Base-by-base conservation (phyloP, 2,797 vertebrate genomes). In the Choloepus didactylus region DNA sequence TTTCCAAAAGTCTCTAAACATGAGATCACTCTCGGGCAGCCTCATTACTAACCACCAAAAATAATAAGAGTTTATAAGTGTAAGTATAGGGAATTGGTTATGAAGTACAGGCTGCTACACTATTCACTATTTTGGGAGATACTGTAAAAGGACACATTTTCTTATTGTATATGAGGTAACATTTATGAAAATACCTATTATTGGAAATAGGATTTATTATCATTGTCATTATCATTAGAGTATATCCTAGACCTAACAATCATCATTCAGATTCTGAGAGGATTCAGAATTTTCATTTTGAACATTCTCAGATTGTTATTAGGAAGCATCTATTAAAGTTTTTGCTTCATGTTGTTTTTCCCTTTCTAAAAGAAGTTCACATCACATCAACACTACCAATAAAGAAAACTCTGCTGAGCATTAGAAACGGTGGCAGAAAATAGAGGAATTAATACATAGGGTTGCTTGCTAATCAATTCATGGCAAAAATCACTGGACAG, bases 1-100 rank as follows among this genome's bases (percentile, higher is more conserved):
- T 80, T 95, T 76, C 62, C 29, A 76, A 64, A 92, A 87, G 66
- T 64, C 46, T 92, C 82, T 90, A 80, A 75, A 84, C 5, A 51
- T n/a, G 72, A 90, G 25, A 19, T 79, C 41, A 72, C 35, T 16
- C 59, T 86, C 14, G 3, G 29, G 19, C 14, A 72, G 19, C 16
- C 46, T 87, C 18, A 82, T 69, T 92, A 56, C 4, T 91, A 12
- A 66, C 27, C 9, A 73, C 75, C 4, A 86, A 86, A 96, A 89
- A 54, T 69, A 76, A 67, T 75, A 60, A 86, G 56, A n/a, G 14
- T 70, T 89, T 79, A 64, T 29, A 44, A 66, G 18, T 9, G 2
- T 19, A 82, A 56, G 16, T 79, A 49, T 60, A 77, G 44, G 31
- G 70, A 94, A 85, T 29, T 94, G 64, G 23, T 41, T n/a, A 62